Evolutionary conservation across 2,113 vertebrate genomes (phyloP), one percentile per base, ranked within the genome.

Genomic region (Rhegmatorhina hoffmannsi): DNA sequence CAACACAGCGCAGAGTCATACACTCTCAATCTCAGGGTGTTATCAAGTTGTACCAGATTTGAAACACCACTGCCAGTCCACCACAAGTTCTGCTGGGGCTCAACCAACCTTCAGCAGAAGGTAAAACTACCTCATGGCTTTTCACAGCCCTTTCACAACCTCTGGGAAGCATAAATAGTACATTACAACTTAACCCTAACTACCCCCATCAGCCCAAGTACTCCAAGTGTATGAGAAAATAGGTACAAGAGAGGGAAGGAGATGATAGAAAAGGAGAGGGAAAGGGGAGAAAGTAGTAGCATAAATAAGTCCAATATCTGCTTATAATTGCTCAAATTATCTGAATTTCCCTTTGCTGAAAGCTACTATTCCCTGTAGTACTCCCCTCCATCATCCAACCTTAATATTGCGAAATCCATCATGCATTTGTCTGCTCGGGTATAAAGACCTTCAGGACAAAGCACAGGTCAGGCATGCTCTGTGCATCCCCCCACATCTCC

Each of bases 401-500:
- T 92, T 68, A 92, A 89, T 68, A 74, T 21, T 92, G 25, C n/a
- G 84, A 38, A 86, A 67, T 68, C 81, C 34, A 93, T 74, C 79
- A 50, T 56, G 40, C 49, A 34, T 52, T 19, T 64, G 44, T 17
- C 60, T 90, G 72, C 50, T 90, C 78, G 90, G 90, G 79, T 90
- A 28, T 21, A 78, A 92, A 93, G 60, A 55, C 79, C 83, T 95
- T 72, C 60, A 91, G 85, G 79, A 94, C 93, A 95, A 95, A 95
- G 74, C 46, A 59, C 0, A 9, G 50, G 55, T 63, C 28, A 55
- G 46, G 26, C 46, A 63, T 2, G 0, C 12, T 82, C 16, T 1
- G 11, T 33, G 36, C 6, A 1, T 44, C 33, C 62, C 52, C 46
- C 47, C 69, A 19, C 20, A 34, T 67, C 80, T 40, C 63, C 63